phyloP scores from a whole-genome alignment of 2,888 invertebrate genomes.

The Coleophora deauratella region DNA sequence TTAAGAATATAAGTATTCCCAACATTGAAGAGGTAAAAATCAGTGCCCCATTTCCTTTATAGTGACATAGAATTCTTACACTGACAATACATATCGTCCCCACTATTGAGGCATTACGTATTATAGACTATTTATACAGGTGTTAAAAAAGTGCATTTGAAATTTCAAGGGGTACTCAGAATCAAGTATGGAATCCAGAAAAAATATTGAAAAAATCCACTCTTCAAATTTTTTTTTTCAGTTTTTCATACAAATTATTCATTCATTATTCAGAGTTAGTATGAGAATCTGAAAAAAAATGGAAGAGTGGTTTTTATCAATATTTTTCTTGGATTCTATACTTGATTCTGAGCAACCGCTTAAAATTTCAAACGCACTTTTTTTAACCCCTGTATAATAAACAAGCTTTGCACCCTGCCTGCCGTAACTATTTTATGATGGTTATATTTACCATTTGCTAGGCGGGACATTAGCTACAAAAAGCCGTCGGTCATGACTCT shows the following conservation, averaged over 20 bases:
- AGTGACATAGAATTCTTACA: not conserved
- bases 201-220: no score
- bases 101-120: not conserved
- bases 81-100: not conserved
- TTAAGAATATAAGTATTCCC: not conserved
- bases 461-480: constrained; percentile 84
- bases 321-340: no score
- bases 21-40: not conserved
- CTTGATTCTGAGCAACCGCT: no score
- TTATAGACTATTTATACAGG: not conserved
- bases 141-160: no score
- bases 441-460: constrained; percentile 77
- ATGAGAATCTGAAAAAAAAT: no score
- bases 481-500: constrained; percentile 70
- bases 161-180: no score
- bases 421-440: not conserved
- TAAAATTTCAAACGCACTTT: no score
- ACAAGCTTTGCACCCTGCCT: not conserved
- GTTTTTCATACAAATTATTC: no score
- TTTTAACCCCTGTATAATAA: not conserved
- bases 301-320: no score
- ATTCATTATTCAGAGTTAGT: no score
- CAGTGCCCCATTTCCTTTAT: not conserved
- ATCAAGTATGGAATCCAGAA: no score
- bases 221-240: no score